Conservation (phyloP, 2,888 invertebrate species). For the Diarsia brunnea region DNA sequence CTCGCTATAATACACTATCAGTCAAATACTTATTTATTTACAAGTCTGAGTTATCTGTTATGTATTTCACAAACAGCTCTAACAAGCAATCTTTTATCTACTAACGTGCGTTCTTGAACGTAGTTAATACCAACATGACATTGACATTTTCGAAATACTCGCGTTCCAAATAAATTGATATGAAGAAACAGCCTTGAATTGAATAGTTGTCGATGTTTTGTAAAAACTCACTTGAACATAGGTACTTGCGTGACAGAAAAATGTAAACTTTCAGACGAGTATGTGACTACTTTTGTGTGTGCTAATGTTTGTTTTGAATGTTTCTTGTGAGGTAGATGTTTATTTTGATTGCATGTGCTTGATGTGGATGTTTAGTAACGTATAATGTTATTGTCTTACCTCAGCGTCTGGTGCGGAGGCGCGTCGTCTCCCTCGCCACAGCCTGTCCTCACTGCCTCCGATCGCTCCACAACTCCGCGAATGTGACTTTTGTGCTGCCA, state of each 20-base stretch:
- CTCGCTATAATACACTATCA: slow-evolving; percentile 39
- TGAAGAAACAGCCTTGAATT: slow-evolving; percentile 58
- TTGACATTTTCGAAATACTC: slow-evolving; percentile 71
- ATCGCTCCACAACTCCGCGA: slow-evolving; percentile 96
- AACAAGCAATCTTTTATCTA: slow-evolving; percentile 40
- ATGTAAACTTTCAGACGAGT: slow-evolving; percentile 19
- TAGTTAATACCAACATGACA: slow-evolving; percentile 63
- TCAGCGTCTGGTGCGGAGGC: slow-evolving; percentile 88
- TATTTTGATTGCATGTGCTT: slow-evolving; percentile 25
- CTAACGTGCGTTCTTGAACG: slow-evolving; percentile 41
- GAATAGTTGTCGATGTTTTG: slow-evolving; percentile 49
- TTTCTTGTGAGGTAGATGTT: slow-evolving; percentile 18
- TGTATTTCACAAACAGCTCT: slow-evolving; percentile 15
- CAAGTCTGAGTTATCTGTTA: slow-evolving; percentile 56
- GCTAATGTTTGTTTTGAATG: slow-evolving; percentile 43
- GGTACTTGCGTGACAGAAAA: slow-evolving; percentile 28
- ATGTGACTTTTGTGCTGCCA: slow-evolving; percentile 95
- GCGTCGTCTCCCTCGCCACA: slow-evolving; percentile 87
- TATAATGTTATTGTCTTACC: slow-evolving; percentile 74
- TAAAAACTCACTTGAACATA: slow-evolving; percentile 18
- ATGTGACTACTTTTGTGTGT: slow-evolving; percentile 6
- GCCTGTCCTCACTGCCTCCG: slow-evolving; percentile 92
- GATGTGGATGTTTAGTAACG: slow-evolving; percentile 4
- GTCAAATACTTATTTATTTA: slow-evolving; percentile 67
- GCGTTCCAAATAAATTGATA: slow-evolving; percentile 51